Evolutionary conservation across 2,113 vertebrate genomes (phyloP), one percentile per base, ranked within the genome.

Genomic region (Syngnathoides biaculeatus): DNA sequence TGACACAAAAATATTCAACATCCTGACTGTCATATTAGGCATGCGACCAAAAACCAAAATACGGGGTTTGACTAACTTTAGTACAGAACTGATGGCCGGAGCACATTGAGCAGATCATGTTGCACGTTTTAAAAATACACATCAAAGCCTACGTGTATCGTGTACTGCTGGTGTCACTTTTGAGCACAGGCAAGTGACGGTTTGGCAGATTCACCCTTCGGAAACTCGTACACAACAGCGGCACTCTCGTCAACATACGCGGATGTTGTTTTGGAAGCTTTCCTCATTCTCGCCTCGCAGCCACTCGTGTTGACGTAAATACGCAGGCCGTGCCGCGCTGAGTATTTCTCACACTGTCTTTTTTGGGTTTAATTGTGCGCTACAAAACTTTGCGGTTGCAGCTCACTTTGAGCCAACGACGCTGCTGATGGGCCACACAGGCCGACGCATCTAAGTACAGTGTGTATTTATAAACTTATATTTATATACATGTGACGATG

Each of bases 221-320:
- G 52, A 68, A 64, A 55, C 67, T 64, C 26, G 43, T 42, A 69
- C 45, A 47, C 64, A 77, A 66, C 73, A 45, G 68, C 69, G 26
- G 52, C 57, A 64, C 39, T 22, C 52, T 12, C 24, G 43, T 43
- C 20, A 0, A 1, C 58, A n/a, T 61, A 42, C 59, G 79, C 84
- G 85, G 81, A 85, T 83, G 85, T 84, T 84, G 78, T 79, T 78
- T 76, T 78, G 78, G 77, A 80, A 68, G 45, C 27, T 42, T 79
- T 55, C 66, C 69, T 70, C 73, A 35, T 64, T 74, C 60, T 68
- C 61, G 38, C 68, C 73, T 74, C 5, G 22, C 68, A 83, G 71
- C 69, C 67, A 20, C 58, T 61, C 71, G 65, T 79, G 79, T 87
- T 85, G 75, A 79, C 75, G 81, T 77, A 85, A 85, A 81, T 75